Evolutionary conservation across 2,888 invertebrate genomes (phyloP), one percentile per base, ranked within the genome.

Genomic region (Thymelicus lineola): DNA sequence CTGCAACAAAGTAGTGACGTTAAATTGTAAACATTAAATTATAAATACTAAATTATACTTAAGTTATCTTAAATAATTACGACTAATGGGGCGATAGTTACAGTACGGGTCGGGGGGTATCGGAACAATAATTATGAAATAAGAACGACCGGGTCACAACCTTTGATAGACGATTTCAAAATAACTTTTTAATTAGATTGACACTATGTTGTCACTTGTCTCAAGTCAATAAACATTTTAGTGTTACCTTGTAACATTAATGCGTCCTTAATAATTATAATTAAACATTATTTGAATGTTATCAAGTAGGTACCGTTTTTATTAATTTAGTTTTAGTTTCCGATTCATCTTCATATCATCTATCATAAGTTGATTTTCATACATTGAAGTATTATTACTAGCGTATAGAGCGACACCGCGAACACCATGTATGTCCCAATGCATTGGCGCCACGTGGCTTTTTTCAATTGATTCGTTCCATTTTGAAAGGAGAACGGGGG

Each of bases 21-120:
- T 70, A 59, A 50, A 69, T 46, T 64, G 50, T 70, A 45, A 70
- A 59, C 64, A 64, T 59, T 64, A 59, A 64, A 64, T 50, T 72
- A 77, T 86, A 89, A 90, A n/a, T n/a, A n/a, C n/a, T 64, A 59
- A 64, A 64, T 50, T 72, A 77, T 86, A 89, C 90, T 89, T 90
- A 88, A 80, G 80, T 83, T 90, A 90, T 90, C 86, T 74, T 58
- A 60, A 72, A 82, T 91, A 91, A 92, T 91, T 91, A 91, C 86
- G 82, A 79, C 89, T 91, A 92, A 92, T 91, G 84, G 79, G 69
- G 61, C 73, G 89, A 89, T 89, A 83, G 85, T 77, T 75, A 91
- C 92, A 85, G 91, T 91, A 72, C 64, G 64, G 75, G 74, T 65
- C 73, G 45, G 64, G 78, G 81, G 82, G 75, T 84, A 83, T 85